These are phyloP conservation scores for Lapara coniferarum DNA, from an alignment of 2,888 invertebrate genomes.

Conservation along the genomic window DNA sequence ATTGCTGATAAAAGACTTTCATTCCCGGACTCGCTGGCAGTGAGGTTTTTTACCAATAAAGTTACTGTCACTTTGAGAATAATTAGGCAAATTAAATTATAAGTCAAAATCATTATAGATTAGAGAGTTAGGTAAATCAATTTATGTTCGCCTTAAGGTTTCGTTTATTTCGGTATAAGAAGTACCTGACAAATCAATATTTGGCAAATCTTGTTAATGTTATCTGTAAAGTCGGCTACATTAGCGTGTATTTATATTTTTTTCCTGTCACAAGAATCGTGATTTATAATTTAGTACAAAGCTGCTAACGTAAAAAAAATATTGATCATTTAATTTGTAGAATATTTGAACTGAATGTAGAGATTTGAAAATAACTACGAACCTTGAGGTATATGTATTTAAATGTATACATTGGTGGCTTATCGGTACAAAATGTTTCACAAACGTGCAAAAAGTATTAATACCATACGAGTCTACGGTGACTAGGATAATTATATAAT, in stretches of 20 bases:
- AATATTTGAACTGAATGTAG: slow-evolving; percentile 26
- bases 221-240: slow-evolving; percentile 13
- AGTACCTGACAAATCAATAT: neutral
- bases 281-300: slow-evolving; percentile 40
- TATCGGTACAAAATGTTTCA: neutral
- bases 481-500: too few species aligned
- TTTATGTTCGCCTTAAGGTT: neutral
- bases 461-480: too few species aligned
- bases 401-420: neutral
- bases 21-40: neutral
- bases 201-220: slow-evolving; percentile 3
- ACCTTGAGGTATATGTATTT: slow-evolving; percentile 1
- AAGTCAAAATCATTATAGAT: neutral
- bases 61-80: neutral
- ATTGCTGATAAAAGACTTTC: neutral
- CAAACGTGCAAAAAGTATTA: too few species aligned
- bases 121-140: neutral
- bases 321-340: slow-evolving; percentile 26
- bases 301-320: slow-evolving; percentile 35
- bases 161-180: too few species aligned
- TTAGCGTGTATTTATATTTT: slow-evolving; percentile 30
- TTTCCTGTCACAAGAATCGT: slow-evolving; percentile 41
- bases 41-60: neutral
- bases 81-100: neutral
- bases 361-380: slow-evolving; percentile 24